Evolutionary conservation across 2,113 vertebrate genomes (phyloP).

Genomic region (Chloropsis hardwickii): DNA sequence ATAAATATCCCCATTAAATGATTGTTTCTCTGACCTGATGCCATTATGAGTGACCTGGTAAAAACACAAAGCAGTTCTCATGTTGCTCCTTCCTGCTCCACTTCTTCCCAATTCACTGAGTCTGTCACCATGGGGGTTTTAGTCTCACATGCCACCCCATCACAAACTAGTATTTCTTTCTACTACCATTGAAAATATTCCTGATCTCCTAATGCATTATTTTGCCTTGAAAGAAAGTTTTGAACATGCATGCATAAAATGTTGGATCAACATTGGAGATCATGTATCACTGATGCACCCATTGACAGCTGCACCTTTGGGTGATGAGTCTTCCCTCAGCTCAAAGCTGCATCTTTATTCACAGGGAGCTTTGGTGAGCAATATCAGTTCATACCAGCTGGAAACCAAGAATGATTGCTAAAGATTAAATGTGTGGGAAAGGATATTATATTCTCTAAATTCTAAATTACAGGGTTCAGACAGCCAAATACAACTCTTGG

Average conservation of each 20-base stretch:
- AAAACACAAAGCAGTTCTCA: background rate
- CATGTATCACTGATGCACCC: background rate
- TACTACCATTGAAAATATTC: background rate
- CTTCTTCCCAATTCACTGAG: background rate
- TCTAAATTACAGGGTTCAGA: background rate
- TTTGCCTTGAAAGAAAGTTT: background rate
- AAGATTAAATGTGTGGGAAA: background rate
- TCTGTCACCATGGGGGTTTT: background rate
- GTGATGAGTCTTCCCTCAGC: background rate
- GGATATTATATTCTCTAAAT: background rate
- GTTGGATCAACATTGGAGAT: background rate
- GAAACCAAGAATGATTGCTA: background rate
- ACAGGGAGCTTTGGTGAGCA: background rate
- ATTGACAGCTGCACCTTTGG: background rate
- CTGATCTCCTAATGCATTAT: background rate
- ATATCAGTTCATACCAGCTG: background rate
- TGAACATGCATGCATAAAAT: fast-evolving
- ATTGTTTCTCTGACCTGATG: background rate
- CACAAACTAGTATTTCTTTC: background rate
- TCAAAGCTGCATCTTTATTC: background rate
- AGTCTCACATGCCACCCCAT: background rate
- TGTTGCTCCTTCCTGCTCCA: background rate
- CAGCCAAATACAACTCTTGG: background rate
- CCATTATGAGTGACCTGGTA: background rate
- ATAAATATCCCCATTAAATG: background rate